Conservation (phyloP, 2,797 vertebrate species). For the Myoxocephalus aenaeus region DNA sequence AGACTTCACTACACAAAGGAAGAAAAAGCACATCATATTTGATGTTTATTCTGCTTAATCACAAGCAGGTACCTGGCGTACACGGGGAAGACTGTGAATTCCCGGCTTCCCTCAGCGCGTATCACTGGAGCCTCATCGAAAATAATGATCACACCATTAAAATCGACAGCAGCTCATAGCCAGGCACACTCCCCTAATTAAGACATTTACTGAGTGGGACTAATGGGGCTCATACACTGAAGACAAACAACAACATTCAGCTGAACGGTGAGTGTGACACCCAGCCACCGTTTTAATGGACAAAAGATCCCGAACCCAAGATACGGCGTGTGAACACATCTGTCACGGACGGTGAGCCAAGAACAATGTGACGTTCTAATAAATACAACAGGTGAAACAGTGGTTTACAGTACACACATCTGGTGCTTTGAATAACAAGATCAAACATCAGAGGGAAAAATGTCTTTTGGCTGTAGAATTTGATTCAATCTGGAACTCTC, state of each 20-base stretch:
- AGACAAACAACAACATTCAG: constrained; percentile 12
- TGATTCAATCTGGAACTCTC: neutral
- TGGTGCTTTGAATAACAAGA: neutral
- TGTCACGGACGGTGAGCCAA: neutral
- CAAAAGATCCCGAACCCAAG: constrained; percentile 4
- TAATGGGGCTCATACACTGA: constrained; percentile 11
- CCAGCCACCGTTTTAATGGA: neutral
- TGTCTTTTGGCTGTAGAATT: neutral
- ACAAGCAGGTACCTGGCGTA: constrained; percentile 27
- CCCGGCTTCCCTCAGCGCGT: constrained; percentile 32
- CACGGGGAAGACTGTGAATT: constrained; percentile 35
- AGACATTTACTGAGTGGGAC: constrained; percentile 24
- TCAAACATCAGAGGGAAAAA: neutral
- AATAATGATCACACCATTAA: constrained; percentile 48
- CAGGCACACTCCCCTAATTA: constrained; percentile 25
- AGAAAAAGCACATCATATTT: constrained; percentile 7
- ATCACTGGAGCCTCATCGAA: constrained; percentile 40
- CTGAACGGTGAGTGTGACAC: neutral
- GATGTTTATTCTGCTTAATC: constrained; percentile 51
- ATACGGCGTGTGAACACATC: neutral
- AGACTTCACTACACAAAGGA: neutral
- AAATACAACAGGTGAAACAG: neutral
- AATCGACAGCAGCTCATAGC: constrained; percentile 31
- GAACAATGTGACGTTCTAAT: neutral
- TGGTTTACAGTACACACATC: neutral